A percentile compares a stretch with the other conserved stretches of the same genome.
Conservation (phyloP, 2,797 vertebrate species). For the Catamblyrhynchus diadema region DNA sequence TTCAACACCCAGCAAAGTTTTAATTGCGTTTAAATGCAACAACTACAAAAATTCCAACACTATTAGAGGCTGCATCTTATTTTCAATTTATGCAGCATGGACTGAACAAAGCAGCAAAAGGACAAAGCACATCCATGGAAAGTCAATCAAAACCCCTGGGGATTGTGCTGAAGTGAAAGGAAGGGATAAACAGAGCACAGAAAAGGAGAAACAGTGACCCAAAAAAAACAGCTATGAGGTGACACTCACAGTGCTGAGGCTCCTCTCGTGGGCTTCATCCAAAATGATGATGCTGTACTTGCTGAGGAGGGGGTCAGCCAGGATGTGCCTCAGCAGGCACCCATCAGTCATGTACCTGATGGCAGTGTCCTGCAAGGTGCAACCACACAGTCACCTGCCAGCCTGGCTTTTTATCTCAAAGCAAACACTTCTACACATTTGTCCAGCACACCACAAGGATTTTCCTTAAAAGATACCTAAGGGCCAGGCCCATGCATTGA, state of each 20-base stretch:
- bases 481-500: background rate
- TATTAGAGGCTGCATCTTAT: background rate
- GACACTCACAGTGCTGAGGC: constrained; percentile 91
- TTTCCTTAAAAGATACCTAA: background rate
- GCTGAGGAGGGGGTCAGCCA: constrained; percentile 86
- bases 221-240: background rate
- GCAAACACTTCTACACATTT: fast-evolving
- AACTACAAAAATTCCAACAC: background rate
- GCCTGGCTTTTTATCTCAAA: background rate
- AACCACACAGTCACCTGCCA: background rate
- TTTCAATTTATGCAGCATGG: background rate
- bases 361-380: constrained; percentile 80
- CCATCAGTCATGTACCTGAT: constrained; percentile 98
- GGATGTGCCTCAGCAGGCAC: constrained; percentile 90
- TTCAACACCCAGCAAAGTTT: background rate
- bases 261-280: constrained; percentile 96
- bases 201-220: background rate
- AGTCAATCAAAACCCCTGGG: background rate
- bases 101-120: background rate
- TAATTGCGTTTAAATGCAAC: background rate
- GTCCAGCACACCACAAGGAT: background rate
- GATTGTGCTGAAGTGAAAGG: background rate
- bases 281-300: constrained; percentile 89
- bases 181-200: background rate
- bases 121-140: background rate